Evolutionary conservation across 2,797 vertebrate genomes (phyloP).

Genomic region (Rhinichthys osculus): DNA sequence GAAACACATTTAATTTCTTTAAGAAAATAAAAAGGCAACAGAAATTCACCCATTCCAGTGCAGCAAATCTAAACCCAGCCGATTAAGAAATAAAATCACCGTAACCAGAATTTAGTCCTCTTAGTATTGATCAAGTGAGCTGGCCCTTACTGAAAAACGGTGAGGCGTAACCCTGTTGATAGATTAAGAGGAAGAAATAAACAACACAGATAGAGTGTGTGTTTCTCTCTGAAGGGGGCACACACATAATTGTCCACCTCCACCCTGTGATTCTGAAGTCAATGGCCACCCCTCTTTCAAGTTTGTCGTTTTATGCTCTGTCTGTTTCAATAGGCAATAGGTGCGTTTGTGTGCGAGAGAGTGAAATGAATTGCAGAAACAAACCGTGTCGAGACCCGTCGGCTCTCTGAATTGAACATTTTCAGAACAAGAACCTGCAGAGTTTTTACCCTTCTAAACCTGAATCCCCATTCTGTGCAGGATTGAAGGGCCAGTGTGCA

Average conservation of each 20-base stretch:
- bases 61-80: slow-evolving; percentile 63
- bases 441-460: slow-evolving; percentile 43
- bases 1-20: slow-evolving; percentile 63
- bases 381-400: background rate
- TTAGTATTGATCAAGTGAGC: slow-evolving; percentile 60
- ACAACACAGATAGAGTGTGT: slow-evolving; percentile 3
- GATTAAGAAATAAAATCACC: slow-evolving; percentile 54
- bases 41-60: slow-evolving; percentile 65
- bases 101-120: slow-evolving; percentile 55
- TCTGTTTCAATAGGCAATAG: slow-evolving; percentile 53
- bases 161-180: slow-evolving; percentile 30
- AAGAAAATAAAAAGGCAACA: slow-evolving; percentile 59
- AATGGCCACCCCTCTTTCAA: slow-evolving; percentile 19
- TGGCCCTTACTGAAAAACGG: slow-evolving; percentile 60
- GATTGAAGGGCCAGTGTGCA: slow-evolving; percentile 33
- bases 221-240: slow-evolving; percentile 23
- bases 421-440: slow-evolving; percentile 47
- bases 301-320: slow-evolving; percentile 12
- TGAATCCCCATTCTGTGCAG: slow-evolving; percentile 9
- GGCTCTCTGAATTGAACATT: slow-evolving; percentile 27
- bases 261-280: slow-evolving; percentile 20
- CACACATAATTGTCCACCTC: slow-evolving; percentile 1
- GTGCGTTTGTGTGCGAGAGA: slow-evolving; percentile 31
- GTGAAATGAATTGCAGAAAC: slow-evolving; percentile 40
- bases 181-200: slow-evolving; percentile 48